Evolutionary conservation across 1,140 invertebrate genomes (phyloP), one percentile per base, ranked within the genome.

Genomic region (Luehdorfia chinensis): DNA sequence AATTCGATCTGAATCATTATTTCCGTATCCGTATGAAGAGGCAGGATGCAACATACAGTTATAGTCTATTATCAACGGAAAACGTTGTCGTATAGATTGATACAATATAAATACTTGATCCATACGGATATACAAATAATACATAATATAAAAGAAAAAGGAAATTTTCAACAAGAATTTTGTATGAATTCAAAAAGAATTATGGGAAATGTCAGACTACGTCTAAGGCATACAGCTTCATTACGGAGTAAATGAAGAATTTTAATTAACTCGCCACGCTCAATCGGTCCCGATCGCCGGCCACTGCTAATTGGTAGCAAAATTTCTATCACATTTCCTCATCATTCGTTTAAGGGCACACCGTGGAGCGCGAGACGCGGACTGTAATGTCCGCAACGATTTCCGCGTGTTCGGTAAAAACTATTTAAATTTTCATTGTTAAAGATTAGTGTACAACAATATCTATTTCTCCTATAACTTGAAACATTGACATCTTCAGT

Each of bases 241-340:
- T 19, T 19, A 37, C 16, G 16, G 34, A 13, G 21, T 16, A 7
- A 19, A 12, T 6, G 34, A 37, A 21, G 34, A 37, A 37, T 37
- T 21, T 37, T 37, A 37, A 37, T 37, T 19, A 37, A 37, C 16
- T 6, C 4, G 34, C 11, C 11, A n/a, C 18, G 34, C 47, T 51
- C 47, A 59, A 36, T 37, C 18, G 9, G 33, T 46, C 51, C 39
- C 32, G 50, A 32, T 25, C 28, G 30, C 23, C 30, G 36, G 34
- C 18, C 11, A 32, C 9, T 16, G 49, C 33, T 50, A 48, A 54
- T 54, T 54, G 47, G 18, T 23, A 39, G 28, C 27, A 37, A 21
- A 28, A 39, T 54, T 54, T 53, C 28, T 47, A 46, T 21, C 16
- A 37, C 52, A 46, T 37, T 55, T 56, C 54, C 54, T 56, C 34